Percentiles rank a stretch among this genome's conserved stretches.
These are phyloP conservation scores for Gracilinanus agilis DNA, from an alignment of 2,113 vertebrate genomes.

Conservation along the genomic window DNA sequence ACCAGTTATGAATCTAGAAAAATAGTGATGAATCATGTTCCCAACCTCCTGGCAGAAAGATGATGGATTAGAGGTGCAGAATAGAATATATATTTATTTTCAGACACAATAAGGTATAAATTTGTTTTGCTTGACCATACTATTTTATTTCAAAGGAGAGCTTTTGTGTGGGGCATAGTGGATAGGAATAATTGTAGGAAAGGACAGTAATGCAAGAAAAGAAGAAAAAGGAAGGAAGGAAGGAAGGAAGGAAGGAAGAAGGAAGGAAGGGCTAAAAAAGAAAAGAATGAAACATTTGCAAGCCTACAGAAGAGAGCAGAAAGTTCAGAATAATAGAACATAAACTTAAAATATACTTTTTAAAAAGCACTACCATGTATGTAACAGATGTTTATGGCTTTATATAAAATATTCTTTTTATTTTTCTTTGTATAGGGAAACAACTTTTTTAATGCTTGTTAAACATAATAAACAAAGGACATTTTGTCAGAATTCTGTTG, in stretches of 20 bases:
- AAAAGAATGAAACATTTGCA: neutral
- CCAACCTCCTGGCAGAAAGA: neutral
- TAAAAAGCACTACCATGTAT: neutral
- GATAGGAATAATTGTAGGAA: neutral
- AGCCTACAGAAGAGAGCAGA: neutral
- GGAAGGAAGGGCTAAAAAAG: too few relatives aligned
- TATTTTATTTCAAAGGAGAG: neutral
- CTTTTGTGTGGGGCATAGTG: neutral
- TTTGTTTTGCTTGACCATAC: neutral
- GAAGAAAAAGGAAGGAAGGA: too few relatives aligned
- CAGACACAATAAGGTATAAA: neutral
- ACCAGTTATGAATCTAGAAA: too few relatives aligned
- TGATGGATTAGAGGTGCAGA: neutral
- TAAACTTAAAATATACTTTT: neutral
- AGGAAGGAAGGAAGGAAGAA: too few relatives aligned
- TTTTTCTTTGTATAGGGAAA: neutral
- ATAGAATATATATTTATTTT: neutral
- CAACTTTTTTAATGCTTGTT: neutral
- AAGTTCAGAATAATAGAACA: neutral
- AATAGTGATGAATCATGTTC: neutral
- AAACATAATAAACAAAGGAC: neutral
- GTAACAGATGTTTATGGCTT: neutral
- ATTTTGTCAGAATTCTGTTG: neutral
- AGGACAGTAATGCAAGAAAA: neutral
- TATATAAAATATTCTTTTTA: neutral